Evolutionary conservation across 2,113 vertebrate species (phyloP), one percentile per base, ranked within the genome.

Genomic region (Cyprinodon brontotheroides): DNA sequence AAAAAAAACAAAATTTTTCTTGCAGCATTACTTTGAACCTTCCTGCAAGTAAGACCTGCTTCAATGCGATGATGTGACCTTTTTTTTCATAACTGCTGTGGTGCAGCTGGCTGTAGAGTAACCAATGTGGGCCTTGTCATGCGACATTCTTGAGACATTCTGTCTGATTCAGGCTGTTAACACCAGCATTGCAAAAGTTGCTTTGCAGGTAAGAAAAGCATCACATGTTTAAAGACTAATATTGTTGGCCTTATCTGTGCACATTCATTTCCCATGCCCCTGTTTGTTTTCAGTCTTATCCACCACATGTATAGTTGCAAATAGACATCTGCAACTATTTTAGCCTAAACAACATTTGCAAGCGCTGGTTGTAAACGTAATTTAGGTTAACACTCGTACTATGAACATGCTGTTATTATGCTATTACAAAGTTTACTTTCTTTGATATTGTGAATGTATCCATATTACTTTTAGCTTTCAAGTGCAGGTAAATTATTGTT

Each of bases 61-160:
- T 60, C 36, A 79, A 14, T 67, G 53, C 4, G 68, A 39, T 74
- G 14, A 64, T 40, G 37, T 72, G 36, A 53, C 36, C 29, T 29
- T 50, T 36, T n/a, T 17, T n/a, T n/a, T 37, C 13, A 7, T 14
- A 10, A 9, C n/a, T 48, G 4, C 47, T 74, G 15, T 64, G 79
- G 45, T 70, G 36, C 68, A 14, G 3, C 4, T 65, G 13, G 3
- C 53, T 73, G 40, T 14, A 61, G n/a, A 20, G 61, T 53, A 67
- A 65, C 13, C 12, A 75, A 36, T 11, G 11, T 11, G 15, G 36
- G 43, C 22, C 11, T 67, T 38, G 14, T 66, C 4, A 72, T 64
- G 62, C 63, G 71, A 71, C 75, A 72, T 45, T 36, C 38, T 57
- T 84, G 68, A 84, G 50, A 79, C 66, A 76, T 68, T 39, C 14